Percentiles rank a stretch among this genome's conserved stretches.
Conservation (phyloP, 2,113 vertebrate genomes). For the Poicephalus gulielmi region DNA sequence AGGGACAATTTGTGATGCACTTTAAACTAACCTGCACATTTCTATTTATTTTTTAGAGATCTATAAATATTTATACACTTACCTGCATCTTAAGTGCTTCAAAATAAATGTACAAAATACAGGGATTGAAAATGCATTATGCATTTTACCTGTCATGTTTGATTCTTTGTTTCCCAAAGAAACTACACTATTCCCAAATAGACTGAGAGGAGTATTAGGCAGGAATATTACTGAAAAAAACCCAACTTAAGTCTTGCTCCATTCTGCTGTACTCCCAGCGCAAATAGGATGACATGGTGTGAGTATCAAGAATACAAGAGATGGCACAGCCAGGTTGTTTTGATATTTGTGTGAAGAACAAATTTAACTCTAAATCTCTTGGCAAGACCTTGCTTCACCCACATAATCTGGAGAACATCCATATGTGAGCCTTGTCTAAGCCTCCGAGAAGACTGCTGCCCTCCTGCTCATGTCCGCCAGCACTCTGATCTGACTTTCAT, state of each 20-base stretch:
- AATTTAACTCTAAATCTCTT: constrained; percentile 83
- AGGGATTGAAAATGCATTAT: constrained; percentile 73
- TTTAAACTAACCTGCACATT: constrained; percentile 43
- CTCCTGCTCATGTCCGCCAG: constrained; percentile 74
- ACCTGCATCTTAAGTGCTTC: constrained; percentile 50
- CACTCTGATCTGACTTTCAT: constrained; percentile 82
- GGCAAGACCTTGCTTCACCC: constrained; percentile 75
- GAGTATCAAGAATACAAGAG: constrained; percentile 70
- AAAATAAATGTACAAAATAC: constrained; percentile 50
- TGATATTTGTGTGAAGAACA: constrained; percentile 79
- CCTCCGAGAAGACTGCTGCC: constrained; percentile 74
- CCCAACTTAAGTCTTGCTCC: constrained; percentile 54
- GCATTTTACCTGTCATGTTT: constrained; percentile 77
- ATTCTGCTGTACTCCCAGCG: constrained; percentile 54
- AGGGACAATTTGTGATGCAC: constrained; percentile 24
- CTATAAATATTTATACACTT: constrained; percentile 62
- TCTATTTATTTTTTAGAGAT: constrained; percentile 59
- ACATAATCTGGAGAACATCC: constrained; percentile 78
- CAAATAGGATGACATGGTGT: constrained; percentile 80
- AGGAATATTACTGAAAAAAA: constrained; percentile 69
- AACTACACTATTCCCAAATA: constrained; percentile 66
- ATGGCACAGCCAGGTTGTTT: constrained; percentile 73
- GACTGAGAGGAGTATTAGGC: constrained; percentile 58
- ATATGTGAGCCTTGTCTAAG: constrained; percentile 77
- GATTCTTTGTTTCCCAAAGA: constrained; percentile 80